phyloP scores from a whole-genome alignment of 2,113 vertebrate genomes.

The Acrocephalus arundinaceus region DNA sequence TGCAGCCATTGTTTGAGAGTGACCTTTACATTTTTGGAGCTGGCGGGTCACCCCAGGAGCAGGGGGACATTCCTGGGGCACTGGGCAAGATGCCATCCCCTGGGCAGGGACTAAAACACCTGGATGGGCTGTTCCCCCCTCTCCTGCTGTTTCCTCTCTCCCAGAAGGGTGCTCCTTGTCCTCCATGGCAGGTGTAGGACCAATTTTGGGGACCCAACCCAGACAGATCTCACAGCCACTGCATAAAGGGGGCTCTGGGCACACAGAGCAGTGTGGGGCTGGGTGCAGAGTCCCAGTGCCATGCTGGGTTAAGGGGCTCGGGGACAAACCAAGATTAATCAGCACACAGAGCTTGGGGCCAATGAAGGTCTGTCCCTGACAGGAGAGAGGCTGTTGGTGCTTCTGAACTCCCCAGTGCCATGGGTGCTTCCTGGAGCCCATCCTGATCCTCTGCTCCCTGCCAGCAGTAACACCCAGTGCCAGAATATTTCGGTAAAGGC shows the following conservation, averaged over 20 bases:
- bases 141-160: not conserved
- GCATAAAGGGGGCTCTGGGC: not conserved
- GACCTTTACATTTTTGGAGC: slow-evolving; percentile 1
- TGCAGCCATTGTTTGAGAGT: slow-evolving; percentile 23
- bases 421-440: not conserved
- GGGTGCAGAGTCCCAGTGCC: not conserved
- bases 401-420: not conserved
- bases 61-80: not conserved
- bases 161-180: not conserved
- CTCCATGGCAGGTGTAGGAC: not conserved
- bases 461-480: rapidly evolving
- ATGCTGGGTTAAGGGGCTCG: not conserved
- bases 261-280: rapidly evolving
- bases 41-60: not conserved
- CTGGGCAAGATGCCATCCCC: not conserved
- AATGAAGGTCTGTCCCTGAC: not conserved
- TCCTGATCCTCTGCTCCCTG: not conserved
- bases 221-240: rapidly evolving
- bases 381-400: rapidly evolving
- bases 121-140: too few species aligned
- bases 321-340: not conserved
- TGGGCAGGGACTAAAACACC: not conserved
- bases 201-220: rapidly evolving
- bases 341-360: not conserved
- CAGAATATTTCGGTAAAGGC: not conserved